Evolutionary conservation across 2,113 vertebrate genomes (phyloP).

Genomic region (Coregonus clupeaformis): DNA sequence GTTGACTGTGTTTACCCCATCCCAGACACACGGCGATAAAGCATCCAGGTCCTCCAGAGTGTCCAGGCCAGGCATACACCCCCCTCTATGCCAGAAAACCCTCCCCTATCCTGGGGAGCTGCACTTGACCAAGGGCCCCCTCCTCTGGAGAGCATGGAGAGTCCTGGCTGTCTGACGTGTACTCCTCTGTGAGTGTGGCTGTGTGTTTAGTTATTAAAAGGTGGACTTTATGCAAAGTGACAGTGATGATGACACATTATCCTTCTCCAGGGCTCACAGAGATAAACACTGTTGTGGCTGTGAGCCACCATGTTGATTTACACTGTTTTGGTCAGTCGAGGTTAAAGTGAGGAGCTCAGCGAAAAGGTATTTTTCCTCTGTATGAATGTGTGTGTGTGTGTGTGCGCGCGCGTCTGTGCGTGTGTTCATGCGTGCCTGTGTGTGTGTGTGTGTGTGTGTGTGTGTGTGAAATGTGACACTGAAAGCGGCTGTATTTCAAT

Average conservation of each 20-base stretch:
- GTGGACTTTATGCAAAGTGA: conserved; percentile 72
- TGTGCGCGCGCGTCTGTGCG: conserved; percentile 3
- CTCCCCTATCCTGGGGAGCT: conserved; percentile 36
- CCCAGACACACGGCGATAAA: conserved; percentile 60
- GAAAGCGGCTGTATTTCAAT: conserved; percentile 17
- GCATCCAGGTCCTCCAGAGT: conserved; percentile 48
- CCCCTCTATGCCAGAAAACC: conserved; percentile 46
- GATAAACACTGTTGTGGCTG: conserved; percentile 68
- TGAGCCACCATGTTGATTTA: conserved; percentile 56
- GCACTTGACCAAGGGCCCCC: conserved; percentile 51
- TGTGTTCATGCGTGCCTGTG: conserved; percentile 7
- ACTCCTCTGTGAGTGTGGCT: conserved; percentile 49
- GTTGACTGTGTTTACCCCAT: conserved; percentile 65
- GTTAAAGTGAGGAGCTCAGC: conserved; percentile 32
- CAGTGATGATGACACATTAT: conserved; percentile 73
- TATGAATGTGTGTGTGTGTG: conserved; percentile 4
- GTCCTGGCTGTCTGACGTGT: conserved; percentile 53
- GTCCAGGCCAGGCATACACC: conserved; percentile 31
- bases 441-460: background rate
- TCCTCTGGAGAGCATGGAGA: conserved; percentile 60
- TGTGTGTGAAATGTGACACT: conserved; percentile 10
- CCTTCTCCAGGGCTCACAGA: conserved; percentile 51
- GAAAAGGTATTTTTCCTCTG: conserved; percentile 27
- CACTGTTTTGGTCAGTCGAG: conserved; percentile 44
- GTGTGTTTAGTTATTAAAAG: conserved; percentile 62